Percentiles rank a stretch among this genome's conserved stretches.
Evolutionary conservation across 2,797 vertebrate genomes (phyloP).

Genomic region (Miichthys miiuy): DNA sequence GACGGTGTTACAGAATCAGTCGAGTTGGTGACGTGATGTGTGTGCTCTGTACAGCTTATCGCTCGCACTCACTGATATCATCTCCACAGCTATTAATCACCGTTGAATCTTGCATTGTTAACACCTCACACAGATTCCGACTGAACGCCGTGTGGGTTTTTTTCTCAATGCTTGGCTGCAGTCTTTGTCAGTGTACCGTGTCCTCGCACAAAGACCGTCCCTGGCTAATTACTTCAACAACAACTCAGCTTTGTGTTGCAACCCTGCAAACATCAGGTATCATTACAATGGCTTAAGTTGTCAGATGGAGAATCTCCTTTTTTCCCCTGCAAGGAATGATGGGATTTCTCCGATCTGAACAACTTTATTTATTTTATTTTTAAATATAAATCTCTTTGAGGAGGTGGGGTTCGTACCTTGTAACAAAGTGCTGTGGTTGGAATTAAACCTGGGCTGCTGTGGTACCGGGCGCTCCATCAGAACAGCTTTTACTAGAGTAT

Average conservation of each 20-base stretch:
- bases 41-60: neutral
- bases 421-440: no score
- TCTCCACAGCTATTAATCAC: neutral
- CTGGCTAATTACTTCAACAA: conserved; percentile 29
- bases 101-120: neutral
- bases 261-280: neutral
- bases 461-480: neutral
- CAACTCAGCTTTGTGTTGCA: conserved; percentile 17
- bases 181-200: conserved; percentile 44
- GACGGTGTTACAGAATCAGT: neutral
- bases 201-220: conserved; percentile 13
- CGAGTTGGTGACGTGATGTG: neutral
- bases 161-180: conserved; percentile 43
- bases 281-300: conserved; percentile 1
- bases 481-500: neutral
- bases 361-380: neutral
- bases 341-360: no score
- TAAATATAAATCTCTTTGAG: no score
- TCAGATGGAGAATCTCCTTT: conserved; percentile 10
- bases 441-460: no score
- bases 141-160: conserved; percentile 44
- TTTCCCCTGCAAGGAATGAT: no score
- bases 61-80: neutral
- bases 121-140: conserved; percentile 33
- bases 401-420: no score